phyloP scores from a whole-genome alignment of 2,113 vertebrate genomes.

The Acrocephalus kingi region DNA sequence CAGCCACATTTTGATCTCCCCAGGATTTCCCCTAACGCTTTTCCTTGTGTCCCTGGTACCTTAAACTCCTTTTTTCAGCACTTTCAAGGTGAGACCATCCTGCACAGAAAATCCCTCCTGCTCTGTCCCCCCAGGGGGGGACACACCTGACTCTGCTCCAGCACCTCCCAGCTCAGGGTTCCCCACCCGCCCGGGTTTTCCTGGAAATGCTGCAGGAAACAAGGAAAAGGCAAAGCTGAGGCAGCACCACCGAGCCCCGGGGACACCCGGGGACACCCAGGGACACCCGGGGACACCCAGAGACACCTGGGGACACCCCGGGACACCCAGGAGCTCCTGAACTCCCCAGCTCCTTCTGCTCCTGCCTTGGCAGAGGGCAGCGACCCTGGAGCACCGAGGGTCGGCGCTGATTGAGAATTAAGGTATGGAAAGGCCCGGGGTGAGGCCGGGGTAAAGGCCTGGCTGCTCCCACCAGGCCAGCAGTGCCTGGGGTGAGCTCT shows the following conservation, averaged over 20 bases:
- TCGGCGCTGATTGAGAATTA: background rate
- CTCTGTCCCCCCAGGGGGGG: fast-evolving
- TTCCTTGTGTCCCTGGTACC: background rate
- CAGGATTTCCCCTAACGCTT: background rate
- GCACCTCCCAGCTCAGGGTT: fast-evolving
- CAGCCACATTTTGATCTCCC: background rate
- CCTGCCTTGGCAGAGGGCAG: background rate
- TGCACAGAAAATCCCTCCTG: background rate
- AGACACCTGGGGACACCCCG: background rate
- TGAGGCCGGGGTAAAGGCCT: background rate
- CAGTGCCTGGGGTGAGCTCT: background rate
- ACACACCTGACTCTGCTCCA: fast-evolving
- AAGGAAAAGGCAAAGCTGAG: background rate
- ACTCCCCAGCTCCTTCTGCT: background rate
- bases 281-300: background rate
- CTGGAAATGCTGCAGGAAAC: background rate
- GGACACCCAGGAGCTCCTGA: background rate
- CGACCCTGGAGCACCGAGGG: background rate
- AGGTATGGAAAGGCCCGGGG: fast-evolving
- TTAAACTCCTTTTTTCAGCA: fast-evolving
- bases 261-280: background rate
- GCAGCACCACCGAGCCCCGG: fast-evolving
- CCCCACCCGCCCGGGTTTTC: background rate
- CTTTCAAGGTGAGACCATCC: fast-evolving
- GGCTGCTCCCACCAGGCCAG: background rate